phyloP scores from a whole-genome alignment of 2,113 vertebrate species.

The Microtus ochrogaster region DNA sequence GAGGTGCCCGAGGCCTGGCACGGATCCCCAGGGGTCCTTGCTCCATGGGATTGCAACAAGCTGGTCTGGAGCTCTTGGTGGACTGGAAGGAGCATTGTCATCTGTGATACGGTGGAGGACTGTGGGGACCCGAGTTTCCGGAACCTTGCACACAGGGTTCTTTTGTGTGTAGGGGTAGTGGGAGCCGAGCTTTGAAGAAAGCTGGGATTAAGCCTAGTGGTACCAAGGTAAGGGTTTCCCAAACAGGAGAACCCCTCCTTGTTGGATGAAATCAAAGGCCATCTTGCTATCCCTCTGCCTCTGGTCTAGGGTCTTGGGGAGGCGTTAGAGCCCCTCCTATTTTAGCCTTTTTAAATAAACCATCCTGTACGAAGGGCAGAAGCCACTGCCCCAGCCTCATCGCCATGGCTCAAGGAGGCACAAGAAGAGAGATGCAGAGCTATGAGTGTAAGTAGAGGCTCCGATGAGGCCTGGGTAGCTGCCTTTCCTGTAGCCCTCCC shows the following conservation, averaged over 20 bases:
- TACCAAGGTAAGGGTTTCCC: constrained; percentile 46
- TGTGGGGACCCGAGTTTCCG: neutral
- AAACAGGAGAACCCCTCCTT: constrained; percentile 14
- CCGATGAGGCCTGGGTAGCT: constrained; percentile 52
- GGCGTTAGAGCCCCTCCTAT: constrained; percentile 48
- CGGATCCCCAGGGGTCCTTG: neutral
- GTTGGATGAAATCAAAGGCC: constrained; percentile 56
- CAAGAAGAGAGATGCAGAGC: constrained; percentile 58
- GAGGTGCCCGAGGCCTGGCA: neutral
- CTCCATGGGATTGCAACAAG: neutral
- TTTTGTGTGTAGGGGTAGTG: neutral
- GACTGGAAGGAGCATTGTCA: neutral
- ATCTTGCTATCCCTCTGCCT: constrained; percentile 57
- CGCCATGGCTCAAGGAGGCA: constrained; percentile 77
- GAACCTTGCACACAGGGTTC: constrained; percentile 22
- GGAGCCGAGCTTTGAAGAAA: constrained; percentile 3
- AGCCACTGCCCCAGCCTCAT: constrained; percentile 79
- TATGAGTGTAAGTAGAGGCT: neutral
- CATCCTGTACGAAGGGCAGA: constrained; percentile 78
- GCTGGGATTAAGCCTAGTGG: neutral
- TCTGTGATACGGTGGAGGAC: neutral
- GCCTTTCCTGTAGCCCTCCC: constrained; percentile 48
- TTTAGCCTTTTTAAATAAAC: constrained; percentile 77
- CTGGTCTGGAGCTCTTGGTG: constrained; percentile 10
- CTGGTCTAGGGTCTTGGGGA: constrained; percentile 54